Conservation (phyloP, 2,888 invertebrate genomes). For the Hemaris fuciformis region DNA sequence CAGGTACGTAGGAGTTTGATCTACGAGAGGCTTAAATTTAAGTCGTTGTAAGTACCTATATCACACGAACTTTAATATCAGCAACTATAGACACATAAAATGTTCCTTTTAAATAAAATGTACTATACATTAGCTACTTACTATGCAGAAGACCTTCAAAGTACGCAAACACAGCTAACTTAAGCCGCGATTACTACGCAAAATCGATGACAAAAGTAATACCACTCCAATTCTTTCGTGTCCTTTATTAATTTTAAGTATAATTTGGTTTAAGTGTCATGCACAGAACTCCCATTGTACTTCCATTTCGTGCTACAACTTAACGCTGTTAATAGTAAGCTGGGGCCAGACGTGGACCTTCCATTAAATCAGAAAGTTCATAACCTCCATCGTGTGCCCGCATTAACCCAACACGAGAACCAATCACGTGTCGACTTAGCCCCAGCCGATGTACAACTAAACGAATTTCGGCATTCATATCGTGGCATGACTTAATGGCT, state of each 20-base stretch:
- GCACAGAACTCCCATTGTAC: conserved; percentile 9
- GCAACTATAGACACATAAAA: neutral
- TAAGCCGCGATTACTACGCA: neutral
- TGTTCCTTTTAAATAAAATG: neutral
- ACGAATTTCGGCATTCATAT: conserved; percentile 54
- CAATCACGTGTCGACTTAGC: conserved; percentile 63
- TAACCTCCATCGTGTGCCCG: conserved; percentile 64
- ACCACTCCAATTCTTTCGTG: neutral
- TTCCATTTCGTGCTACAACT: conserved; percentile 12
- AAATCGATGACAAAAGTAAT: neutral
- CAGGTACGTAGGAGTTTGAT: neutral
- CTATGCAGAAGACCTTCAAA: neutral
- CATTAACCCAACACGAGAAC: conserved; percentile 63
- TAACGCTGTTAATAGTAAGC: conserved; percentile 8
- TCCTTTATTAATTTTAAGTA: neutral
- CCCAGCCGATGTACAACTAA: conserved; percentile 44
- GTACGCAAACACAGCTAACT: neutral
- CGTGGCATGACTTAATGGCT: conserved; percentile 18
- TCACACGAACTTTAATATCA: neutral
- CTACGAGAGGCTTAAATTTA: neutral
- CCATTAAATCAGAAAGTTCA: conserved; percentile 76
- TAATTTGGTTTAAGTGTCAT: neutral
- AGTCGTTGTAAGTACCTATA: neutral
- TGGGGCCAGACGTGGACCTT: conserved; percentile 62
- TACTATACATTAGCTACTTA: neutral